Base-by-base conservation (phyloP, 2,113 vertebrate species). In the Etheostoma spectabile region DNA sequence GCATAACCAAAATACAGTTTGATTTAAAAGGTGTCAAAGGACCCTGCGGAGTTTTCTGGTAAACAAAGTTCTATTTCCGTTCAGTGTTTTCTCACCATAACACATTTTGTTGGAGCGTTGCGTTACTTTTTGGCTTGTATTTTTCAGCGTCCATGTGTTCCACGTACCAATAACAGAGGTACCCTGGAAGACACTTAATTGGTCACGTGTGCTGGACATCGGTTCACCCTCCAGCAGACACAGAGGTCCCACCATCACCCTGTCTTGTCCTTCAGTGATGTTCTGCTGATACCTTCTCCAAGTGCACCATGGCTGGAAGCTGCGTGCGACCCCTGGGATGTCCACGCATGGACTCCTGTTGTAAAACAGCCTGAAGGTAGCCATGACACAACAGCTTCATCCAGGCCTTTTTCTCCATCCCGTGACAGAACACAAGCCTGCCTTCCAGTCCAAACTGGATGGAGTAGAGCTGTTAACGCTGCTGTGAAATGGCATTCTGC, bases 281-380 rank as follows among this genome's bases (percentile, higher is more conserved):
- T 65, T 81, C 59, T 71, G 85, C 80, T 56, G 61, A 74, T 72
- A 6, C 70, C 74, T 18, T 38, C 46, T 51, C 52, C 42, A 22
- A 22, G 75, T 52, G 38, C 68, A 22, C 63, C 62, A 19, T 14
- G 46, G 59, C 65, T 68, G 52, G 70, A 53, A 62, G 75, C 79
- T 49, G 74, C 77, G 67, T 53, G 52, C 8, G 8, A 69, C 80
- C 74, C 63, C 62, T 55, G 79, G 76, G 89, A 86, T 5, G 19
- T 60, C 49, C 21, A 5, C 80, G 73, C 79, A 53, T 74, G 67
- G 75, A 82, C 84, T 74, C 72, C 91, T 89, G 89, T 92, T 88
- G 77, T 5, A 35, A 78, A 84, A 86, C 74, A 46, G 85, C 93
- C 90, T 74, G 77, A 74, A 87, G 93, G 71, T 75, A 79, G 79